Evolutionary conservation across 2,797 vertebrate genomes (phyloP).

Genomic region (Sciurus carolinensis): DNA sequence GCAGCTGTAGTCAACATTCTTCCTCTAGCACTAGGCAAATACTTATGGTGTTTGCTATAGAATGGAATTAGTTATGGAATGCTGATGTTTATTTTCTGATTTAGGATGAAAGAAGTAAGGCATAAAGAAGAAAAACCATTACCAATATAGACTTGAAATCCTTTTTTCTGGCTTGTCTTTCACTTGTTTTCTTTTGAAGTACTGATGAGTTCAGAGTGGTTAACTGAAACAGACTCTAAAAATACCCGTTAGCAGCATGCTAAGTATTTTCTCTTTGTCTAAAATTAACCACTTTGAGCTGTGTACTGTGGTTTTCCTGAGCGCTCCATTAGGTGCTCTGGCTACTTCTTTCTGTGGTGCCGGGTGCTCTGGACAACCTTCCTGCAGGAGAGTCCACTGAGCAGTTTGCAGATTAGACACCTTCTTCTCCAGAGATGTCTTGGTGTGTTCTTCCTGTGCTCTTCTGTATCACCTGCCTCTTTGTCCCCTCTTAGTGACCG

Average conservation of each 20-base stretch:
- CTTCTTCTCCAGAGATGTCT: not conserved
- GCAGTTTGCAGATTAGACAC: not conserved
- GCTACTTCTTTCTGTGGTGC: not conserved
- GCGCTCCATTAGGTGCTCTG: not conserved
- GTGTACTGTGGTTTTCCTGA: conserved; percentile 30
- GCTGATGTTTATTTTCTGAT: conserved; percentile 53
- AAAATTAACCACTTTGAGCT: conserved; percentile 77
- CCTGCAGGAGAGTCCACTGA: not conserved
- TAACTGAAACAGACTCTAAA: conserved; percentile 73
- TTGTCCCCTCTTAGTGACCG: too few relatives aligned
- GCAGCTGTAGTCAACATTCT: not conserved
- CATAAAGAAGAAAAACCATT: not conserved
- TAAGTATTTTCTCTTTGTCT: conserved; percentile 71
- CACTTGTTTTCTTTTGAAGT: conserved; percentile 17
- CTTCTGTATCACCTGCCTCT: not conserved
- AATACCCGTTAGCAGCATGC: conserved; percentile 40
- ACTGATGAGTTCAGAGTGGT: conserved; percentile 37
- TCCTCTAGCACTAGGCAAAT: not conserved
- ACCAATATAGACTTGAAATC: not conserved
- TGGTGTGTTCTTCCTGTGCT: not conserved
- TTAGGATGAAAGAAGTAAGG: conserved; percentile 4
- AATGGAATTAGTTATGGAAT: not conserved
- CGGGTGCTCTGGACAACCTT: not conserved
- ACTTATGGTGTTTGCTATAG: not conserved
- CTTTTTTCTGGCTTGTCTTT: not conserved